phyloP scores from a whole-genome alignment of 2,797 vertebrate species.

The Petrocephalus schoutedeni region DNA sequence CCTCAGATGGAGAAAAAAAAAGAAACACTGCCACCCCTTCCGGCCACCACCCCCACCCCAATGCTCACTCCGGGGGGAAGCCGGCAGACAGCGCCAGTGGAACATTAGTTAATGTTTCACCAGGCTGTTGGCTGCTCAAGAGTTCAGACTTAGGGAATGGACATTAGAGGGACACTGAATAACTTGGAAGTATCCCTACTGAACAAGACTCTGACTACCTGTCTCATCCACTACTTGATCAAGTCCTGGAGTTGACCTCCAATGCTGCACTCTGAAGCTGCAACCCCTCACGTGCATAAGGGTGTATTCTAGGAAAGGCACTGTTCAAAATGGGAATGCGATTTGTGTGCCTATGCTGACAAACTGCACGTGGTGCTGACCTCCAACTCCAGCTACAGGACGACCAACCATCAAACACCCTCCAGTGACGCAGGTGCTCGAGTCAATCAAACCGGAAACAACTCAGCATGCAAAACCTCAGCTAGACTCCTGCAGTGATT shows the following conservation, averaged over 20 bases:
- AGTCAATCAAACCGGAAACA: neutral
- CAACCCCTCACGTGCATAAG: neutral
- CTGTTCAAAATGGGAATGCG: neutral
- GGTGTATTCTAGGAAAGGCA: neutral
- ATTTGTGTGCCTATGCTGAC: neutral
- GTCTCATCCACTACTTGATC: neutral
- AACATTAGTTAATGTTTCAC: constrained; percentile 71
- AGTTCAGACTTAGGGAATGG: constrained; percentile 23
- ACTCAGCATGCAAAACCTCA: neutral
- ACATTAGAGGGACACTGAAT: neutral
- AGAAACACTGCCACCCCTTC: constrained; percentile 28
- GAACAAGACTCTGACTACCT: neutral
- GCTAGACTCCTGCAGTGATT: neutral
- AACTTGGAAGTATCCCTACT: constrained; percentile 1
- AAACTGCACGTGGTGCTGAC: no score
- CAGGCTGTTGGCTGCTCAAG: constrained; percentile 28
- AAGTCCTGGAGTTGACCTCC: neutral
- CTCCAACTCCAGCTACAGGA: neutral
- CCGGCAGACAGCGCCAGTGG: constrained; percentile 48
- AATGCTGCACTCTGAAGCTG: neutral
- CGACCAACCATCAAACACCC: neutral
- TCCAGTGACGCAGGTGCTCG: neutral
- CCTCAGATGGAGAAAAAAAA: constrained; percentile 6
- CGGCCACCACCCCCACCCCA: constrained; percentile 40
- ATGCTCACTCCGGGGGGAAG: constrained; percentile 53